Base-by-base conservation (phyloP, 1,140 invertebrate genomes). In the Drosophila seguyi region DNA sequence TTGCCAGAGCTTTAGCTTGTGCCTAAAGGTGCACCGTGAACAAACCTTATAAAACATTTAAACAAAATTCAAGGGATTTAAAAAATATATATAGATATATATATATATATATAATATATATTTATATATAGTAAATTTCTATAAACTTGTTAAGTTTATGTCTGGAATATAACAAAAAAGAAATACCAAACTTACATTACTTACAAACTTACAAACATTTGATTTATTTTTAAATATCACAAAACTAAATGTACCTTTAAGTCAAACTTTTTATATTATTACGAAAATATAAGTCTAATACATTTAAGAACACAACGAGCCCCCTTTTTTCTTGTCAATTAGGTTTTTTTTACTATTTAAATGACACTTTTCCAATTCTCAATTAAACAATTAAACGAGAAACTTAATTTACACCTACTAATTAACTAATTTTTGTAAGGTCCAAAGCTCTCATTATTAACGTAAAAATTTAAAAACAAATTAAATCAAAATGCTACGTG, bases 1-100 rank as follows among this genome's bases (percentile, higher is more conserved):
- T 69, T 25, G n/a, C 10, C 27, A 56, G 53, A 69, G 27, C 47
- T 22, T 66, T 71, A 57, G 31, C 48, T 29, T 47, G 39, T 67
- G 36, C 20, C 14, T 27, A 22, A 56, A 25, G 14, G 16, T 63
- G 22, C 56, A 63, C 56, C 6, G 56, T 2, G 25, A 63, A 20
- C 3, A 53, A 53, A 50, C n/a, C 18, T 31, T 29, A 29, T 29
- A 6, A 29, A 29, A 29, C 0, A 1, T 29, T 29, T 6, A 8
- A 29, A 29, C 7, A 44, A 14, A 14, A 4, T n/a, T 27, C 2
- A 47, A 4, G 0, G 14, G 4, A 4, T 47, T 27, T n/a, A 16
- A 38, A 10, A 3, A 1, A 41, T 10, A 11, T 2, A 41, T n/a
- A n/a, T n/a, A n/a, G n/a, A n/a, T n/a, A n/a, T n/a, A n/a, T n/a